A percentile compares a stretch with the other conserved stretches of the same genome.
Conservation (phyloP, 2,797 vertebrate genomes). For the Gymnothorax reevesii region DNA sequence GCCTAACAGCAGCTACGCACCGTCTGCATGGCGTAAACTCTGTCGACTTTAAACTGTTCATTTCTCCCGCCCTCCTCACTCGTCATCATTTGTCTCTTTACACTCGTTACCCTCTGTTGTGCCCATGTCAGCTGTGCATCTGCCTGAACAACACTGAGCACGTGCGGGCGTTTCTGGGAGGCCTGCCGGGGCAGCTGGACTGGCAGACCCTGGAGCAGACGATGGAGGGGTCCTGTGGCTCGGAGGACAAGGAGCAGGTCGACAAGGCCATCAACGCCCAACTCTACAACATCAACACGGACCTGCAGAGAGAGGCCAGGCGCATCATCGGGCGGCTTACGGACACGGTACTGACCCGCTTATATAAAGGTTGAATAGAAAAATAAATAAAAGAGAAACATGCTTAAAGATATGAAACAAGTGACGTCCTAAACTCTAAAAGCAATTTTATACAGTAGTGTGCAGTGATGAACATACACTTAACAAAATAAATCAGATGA, state of each 20-base stretch:
- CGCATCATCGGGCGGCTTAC: slow-evolving; percentile 80
- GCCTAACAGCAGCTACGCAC: too few relatives aligned
- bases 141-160: slow-evolving; percentile 82
- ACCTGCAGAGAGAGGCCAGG: slow-evolving; percentile 81
- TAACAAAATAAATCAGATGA: too few relatives aligned
- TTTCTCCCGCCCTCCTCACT: not conserved
- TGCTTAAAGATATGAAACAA: not conserved
- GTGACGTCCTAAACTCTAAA: not conserved
- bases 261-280: slow-evolving; percentile 81
- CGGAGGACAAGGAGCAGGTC: slow-evolving; percentile 78
- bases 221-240: slow-evolving; percentile 71
- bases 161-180: slow-evolving; percentile 73
- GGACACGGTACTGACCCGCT: slow-evolving; percentile 74
- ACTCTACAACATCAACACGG: slow-evolving; percentile 80
- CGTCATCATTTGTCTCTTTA: not conserved
- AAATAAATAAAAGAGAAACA: not conserved
- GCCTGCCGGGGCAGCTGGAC: slow-evolving; percentile 76
- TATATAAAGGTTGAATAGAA: too few relatives aligned
- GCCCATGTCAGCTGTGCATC: slow-evolving; percentile 75
- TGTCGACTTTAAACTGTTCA: not conserved
- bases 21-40: too few relatives aligned
- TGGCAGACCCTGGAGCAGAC: slow-evolving; percentile 75
- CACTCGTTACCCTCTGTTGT: slow-evolving; percentile 36
- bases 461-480: too few relatives aligned
- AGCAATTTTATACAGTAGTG: not conserved